phyloP scores from a whole-genome alignment of 64 coral and sea anemone species.

The Astreopora myriophthalma region DNA sequence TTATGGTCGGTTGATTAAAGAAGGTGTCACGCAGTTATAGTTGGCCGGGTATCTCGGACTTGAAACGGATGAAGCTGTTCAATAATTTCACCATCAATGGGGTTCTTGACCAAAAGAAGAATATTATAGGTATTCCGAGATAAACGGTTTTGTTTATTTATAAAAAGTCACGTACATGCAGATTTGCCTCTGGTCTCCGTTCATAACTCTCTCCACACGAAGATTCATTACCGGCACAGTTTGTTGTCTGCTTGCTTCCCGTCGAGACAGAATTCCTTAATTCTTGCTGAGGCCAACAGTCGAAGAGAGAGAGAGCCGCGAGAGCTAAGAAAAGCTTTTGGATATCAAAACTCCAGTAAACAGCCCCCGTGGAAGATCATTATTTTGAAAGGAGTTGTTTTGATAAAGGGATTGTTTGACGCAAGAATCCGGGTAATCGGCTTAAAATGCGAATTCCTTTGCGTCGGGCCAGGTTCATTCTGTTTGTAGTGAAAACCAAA shows the following conservation, averaged over 20 bases:
- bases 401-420: background rate
- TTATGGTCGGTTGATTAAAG: too few species aligned
- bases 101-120: background rate
- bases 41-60: too few species aligned
- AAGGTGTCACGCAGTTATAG: too few species aligned
- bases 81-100: too few species aligned
- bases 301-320: background rate
- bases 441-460: slow-evolving; percentile 6
- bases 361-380: background rate
- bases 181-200: too few species aligned
- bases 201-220: too few species aligned
- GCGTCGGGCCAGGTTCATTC: background rate
- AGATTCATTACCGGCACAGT: background rate
- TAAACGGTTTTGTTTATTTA: too few species aligned
- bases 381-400: background rate
- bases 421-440: background rate
- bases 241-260: background rate
- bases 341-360: background rate
- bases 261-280: background rate
- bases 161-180: background rate
- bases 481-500: background rate
- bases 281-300: too few species aligned
- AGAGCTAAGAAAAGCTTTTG: background rate
- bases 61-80: too few species aligned
- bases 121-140: background rate